Evolutionary conservation across 2,797 vertebrate species (phyloP), one percentile per base, ranked within the genome.

Genomic region (Apogon talboti): DNA sequence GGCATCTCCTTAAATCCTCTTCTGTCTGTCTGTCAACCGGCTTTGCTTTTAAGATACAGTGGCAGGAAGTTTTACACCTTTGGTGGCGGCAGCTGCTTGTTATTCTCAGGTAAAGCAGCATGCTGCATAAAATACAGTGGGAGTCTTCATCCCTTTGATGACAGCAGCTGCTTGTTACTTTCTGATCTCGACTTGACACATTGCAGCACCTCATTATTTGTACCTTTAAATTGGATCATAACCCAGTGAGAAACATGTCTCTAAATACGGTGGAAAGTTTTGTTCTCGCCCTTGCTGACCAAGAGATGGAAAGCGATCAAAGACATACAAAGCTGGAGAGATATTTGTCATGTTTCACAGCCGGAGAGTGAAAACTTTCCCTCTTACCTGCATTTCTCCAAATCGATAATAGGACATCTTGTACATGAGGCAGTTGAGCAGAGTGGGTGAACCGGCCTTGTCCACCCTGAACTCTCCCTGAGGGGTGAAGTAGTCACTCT

Each of bases 401-500:
- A 99, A 99, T 90, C 98, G 95, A 86, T 99, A 99, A 78, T 99
- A 99, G 1, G 98, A 99, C 98, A 99, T 99, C 94, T 99, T 99
- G 91, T 99, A 99, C 98, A 99, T 99, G 82, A 99, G 96, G 85
- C 98, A 99, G 92, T 99, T 99, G 80, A 99, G 95, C 80, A 99
- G 90, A 43, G 96, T 98, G 24, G 98, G 98, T 30, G 98, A 99
- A 38, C 98, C 98, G 54, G 96, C 98, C 86, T 99, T 99, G 90
- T 99, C 98, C 81, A 99, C 98, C 46, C 98, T 93, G 83, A 99
- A 99, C 89, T 99, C 98, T 84, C 98, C 98, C 88, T 99, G 98
- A 66, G 98, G 97, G 50, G 98, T 99, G 85, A 99, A 99, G 91
- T 99, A 99, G 89, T 99, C 98, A 38, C 97, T 99, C 94, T 99